Conservation (phyloP, 2,797 vertebrate species). For the Acipenser oxyrinchus region DNA sequence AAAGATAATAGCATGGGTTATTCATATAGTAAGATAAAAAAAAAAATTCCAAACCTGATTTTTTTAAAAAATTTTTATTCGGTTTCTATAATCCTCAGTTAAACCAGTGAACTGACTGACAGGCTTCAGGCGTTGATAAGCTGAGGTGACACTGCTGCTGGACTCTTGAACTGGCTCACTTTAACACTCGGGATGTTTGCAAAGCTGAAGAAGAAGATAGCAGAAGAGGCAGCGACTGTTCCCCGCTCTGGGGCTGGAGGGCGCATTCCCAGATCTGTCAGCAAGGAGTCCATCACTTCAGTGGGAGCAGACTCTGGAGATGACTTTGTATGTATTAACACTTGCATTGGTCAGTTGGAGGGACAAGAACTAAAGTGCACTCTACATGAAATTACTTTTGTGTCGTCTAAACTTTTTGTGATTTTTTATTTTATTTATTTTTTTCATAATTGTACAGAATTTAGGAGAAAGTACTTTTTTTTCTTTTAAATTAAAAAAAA, state of each 20-base stretch:
- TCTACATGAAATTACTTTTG: too few species aligned
- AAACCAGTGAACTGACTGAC: background rate
- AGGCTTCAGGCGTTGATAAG: background rate
- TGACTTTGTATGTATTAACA: slow-evolving; percentile 77
- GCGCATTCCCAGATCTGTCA: slow-evolving; percentile 81
- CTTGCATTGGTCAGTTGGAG: too few species aligned
- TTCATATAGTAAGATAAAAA: too few species aligned
- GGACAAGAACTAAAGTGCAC: too few species aligned
- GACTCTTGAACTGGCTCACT: background rate
- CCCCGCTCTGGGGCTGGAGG: slow-evolving; percentile 50
- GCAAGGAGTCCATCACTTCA: slow-evolving; percentile 89
- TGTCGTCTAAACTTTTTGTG: too few species aligned
- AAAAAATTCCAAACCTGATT: too few species aligned
- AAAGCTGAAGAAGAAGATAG: slow-evolving; percentile 93
- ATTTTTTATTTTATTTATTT: too few species aligned
- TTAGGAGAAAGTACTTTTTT: too few species aligned
- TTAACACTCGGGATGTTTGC: slow-evolving; percentile 72
- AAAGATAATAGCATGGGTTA: too few species aligned
- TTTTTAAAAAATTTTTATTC: too few species aligned
- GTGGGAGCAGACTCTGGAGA: slow-evolving; percentile 90
- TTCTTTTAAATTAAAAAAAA: too few species aligned
- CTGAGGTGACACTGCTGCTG: background rate
- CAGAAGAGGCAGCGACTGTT: slow-evolving; percentile 77
- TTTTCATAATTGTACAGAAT: too few species aligned
- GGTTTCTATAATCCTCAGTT: slow-evolving; percentile 16